phyloP scores from a whole-genome alignment of 2,888 invertebrate genomes.

The Hymenopus coronatus region DNA sequence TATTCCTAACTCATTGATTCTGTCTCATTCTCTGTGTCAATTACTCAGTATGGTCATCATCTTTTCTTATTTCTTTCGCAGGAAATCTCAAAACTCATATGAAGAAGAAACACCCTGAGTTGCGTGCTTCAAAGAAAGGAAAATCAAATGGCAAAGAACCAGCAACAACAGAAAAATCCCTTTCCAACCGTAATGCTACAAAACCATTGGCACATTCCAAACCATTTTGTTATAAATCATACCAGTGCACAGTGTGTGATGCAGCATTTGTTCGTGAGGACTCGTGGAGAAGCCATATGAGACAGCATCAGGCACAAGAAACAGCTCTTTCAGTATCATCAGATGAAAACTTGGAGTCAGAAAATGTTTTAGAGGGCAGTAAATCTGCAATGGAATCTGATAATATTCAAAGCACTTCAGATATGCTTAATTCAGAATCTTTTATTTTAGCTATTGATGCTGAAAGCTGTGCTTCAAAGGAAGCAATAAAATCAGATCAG shows the following conservation, averaged over 20 bases:
- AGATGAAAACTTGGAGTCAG: background rate
- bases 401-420: background rate
- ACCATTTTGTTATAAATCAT: slow-evolving; percentile 40
- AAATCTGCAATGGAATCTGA: background rate
- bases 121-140: slow-evolving; percentile 26
- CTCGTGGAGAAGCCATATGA: slow-evolving; percentile 46
- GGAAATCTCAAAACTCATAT: slow-evolving; percentile 42
- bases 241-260: slow-evolving; percentile 43
- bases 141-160: slow-evolving; percentile 16
- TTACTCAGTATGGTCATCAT: background rate
- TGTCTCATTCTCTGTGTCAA: background rate
- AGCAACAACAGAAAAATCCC: background rate
- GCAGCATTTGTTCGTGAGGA: slow-evolving; percentile 47
- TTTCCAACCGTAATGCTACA: background rate
- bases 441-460: background rate
- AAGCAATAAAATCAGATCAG: background rate
- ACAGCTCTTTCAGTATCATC: background rate
- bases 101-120: slow-evolving; percentile 41
- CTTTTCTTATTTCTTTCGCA: slow-evolving; percentile 7
- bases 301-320: slow-evolving; percentile 41
- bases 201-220: slow-evolving; percentile 24
- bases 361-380: background rate
- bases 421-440: background rate
- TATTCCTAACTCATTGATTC: background rate
- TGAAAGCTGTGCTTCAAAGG: background rate